Conservation (phyloP, 2,888 invertebrate genomes). For the Dendrolimus houi region DNA sequence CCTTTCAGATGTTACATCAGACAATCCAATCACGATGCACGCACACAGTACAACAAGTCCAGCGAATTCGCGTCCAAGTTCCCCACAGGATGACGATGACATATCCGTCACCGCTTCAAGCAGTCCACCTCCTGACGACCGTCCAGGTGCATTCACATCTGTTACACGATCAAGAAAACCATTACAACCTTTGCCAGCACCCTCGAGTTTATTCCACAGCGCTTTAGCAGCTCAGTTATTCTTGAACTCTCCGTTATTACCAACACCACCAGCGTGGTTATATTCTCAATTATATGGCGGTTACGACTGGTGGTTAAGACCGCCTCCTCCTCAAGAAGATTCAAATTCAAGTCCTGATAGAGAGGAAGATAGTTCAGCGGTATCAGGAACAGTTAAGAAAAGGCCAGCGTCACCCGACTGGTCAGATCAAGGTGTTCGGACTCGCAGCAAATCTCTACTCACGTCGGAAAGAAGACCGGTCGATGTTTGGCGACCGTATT, state of each 20-base stretch:
- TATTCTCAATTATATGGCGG: conserved; percentile 86
- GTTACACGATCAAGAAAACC: conserved; percentile 63
- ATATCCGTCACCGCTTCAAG: conserved; percentile 80
- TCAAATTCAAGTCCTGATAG: conserved; percentile 60
- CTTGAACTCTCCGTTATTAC: conserved; percentile 83
- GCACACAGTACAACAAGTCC: conserved; percentile 85
- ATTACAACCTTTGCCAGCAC: conserved; percentile 59
- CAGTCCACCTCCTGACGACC: conserved; percentile 68
- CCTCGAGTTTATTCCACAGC: conserved; percentile 68
- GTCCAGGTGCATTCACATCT: conserved; percentile 74
- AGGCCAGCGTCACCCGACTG: conserved; percentile 73
- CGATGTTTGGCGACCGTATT: conserved; percentile 90
- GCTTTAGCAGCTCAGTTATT: conserved; percentile 82
- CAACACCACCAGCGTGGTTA: conserved; percentile 86
- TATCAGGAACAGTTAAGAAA: conserved; percentile 62
- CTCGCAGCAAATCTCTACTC: conserved; percentile 60
- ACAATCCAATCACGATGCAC: conserved; percentile 64
- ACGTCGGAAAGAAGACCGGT: conserved; percentile 71
- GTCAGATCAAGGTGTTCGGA: conserved; percentile 58
- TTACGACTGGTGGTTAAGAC: conserved; percentile 82
- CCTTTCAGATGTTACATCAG: conserved; percentile 51
- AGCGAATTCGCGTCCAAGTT: conserved; percentile 77
- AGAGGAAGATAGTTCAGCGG: conserved; percentile 55
- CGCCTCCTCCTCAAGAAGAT: conserved; percentile 58
- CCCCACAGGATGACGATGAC: conserved; percentile 74